These are phyloP conservation scores for Papilio dardanus DNA, from an alignment of 1,140 invertebrate species.

Conservation along the genomic window DNA sequence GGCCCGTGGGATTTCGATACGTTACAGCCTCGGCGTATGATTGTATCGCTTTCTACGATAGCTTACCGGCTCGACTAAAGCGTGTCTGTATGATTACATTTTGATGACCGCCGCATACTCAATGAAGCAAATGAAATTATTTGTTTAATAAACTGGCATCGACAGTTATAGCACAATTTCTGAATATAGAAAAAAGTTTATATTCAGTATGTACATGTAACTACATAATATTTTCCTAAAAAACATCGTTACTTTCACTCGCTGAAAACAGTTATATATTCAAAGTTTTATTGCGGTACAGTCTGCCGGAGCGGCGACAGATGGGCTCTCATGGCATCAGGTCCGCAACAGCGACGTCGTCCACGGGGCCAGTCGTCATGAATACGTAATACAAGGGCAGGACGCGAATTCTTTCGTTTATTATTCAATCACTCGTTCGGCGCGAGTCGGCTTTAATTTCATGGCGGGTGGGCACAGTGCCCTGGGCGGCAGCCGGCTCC, in stretches of 20 bases:
- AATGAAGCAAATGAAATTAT: background rate
- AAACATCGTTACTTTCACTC: background rate
- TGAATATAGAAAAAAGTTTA: background rate
- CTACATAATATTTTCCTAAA: background rate
- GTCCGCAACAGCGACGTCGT: constrained; percentile 49
- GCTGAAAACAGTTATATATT: constrained; percentile 26
- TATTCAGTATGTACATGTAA: background rate
- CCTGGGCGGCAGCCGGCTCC: constrained; percentile 58
- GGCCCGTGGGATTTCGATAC: constrained; percentile 65
- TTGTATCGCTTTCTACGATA: constrained; percentile 44
- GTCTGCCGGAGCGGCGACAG: constrained; percentile 4
- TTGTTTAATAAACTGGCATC: background rate
- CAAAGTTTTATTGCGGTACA: constrained; percentile 27
- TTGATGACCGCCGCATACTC: background rate
- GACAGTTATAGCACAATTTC: background rate
- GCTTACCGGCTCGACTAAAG: background rate
- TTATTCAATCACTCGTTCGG: constrained; percentile 82
- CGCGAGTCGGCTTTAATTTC: constrained; percentile 81
- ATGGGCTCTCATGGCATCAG: constrained; percentile 47
- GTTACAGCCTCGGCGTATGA: constrained; percentile 44
- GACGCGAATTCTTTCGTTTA: constrained; percentile 82
- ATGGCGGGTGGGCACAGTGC: constrained; percentile 79
- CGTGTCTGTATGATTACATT: background rate
- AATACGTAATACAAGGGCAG: constrained; percentile 81
- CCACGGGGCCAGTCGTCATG: constrained; percentile 76